Conservation (phyloP, 2,797 vertebrate genomes). For the Gymnoscopelus microlampas region DNA sequence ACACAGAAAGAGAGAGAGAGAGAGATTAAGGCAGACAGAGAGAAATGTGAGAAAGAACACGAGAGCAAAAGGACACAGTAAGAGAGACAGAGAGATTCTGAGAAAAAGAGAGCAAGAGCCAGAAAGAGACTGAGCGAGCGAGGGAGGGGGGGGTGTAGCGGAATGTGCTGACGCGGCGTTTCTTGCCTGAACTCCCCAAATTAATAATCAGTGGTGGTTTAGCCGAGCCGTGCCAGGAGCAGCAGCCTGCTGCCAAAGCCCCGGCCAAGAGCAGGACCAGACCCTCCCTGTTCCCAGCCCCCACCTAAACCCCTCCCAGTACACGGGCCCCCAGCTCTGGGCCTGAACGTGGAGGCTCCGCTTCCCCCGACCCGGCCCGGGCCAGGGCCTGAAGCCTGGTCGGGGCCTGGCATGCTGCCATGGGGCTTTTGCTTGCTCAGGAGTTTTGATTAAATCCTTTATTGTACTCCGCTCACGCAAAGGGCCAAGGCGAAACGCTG, state of each 20-base stretch:
- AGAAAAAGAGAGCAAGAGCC: conserved; percentile 53
- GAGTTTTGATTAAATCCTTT: conserved; percentile 84
- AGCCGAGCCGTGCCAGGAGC: conserved; percentile 75
- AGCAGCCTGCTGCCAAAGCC: conserved; percentile 72
- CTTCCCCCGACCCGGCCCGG: conserved; percentile 13
- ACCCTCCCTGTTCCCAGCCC: conserved; percentile 49
- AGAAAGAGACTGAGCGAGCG: not conserved
- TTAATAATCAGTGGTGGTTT: conserved; percentile 83
- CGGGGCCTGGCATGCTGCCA: conserved; percentile 71
- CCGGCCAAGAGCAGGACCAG: conserved; percentile 49
- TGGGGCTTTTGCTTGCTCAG: conserved; percentile 83
- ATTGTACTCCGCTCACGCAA: conserved; percentile 84
- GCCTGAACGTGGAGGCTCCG: conserved; percentile 60
- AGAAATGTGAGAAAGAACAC: conserved; percentile 6
- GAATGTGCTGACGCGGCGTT: conserved; percentile 82
- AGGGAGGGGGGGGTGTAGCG: conserved; percentile 41
- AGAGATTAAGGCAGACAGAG: not conserved
- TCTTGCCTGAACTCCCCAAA: conserved; percentile 82
- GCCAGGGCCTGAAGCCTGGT: conserved; percentile 25
- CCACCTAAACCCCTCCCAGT: conserved; percentile 4
- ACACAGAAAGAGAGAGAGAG: conserved; percentile 32
- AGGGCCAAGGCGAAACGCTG: conserved; percentile 75
- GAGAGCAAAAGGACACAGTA: conserved; percentile 6
- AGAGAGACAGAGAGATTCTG: conserved; percentile 36
- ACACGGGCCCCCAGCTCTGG: conserved; percentile 37